These are phyloP conservation scores for Nesometra sesokonis DNA, from an alignment of 35 echinoderm and acorn worm genomes.

Conservation along the genomic window DNA sequence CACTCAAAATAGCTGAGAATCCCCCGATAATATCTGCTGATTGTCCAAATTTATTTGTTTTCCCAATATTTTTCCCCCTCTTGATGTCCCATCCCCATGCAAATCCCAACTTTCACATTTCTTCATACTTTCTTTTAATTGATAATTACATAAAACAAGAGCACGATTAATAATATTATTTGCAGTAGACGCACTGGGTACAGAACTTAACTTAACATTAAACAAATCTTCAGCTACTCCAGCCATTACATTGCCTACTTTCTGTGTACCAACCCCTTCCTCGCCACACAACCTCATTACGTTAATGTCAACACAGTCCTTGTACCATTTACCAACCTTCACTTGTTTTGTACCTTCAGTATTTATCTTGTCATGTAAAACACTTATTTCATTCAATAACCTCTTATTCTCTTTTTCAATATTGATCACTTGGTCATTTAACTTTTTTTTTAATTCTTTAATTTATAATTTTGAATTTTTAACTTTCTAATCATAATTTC, in stretches of 20 bases:
- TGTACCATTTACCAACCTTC: not conserved
- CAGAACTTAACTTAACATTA: not conserved
- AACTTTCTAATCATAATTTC: too few relatives aligned
- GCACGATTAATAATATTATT: not conserved
- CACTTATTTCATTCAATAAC: too few relatives aligned
- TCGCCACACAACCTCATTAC: not conserved
- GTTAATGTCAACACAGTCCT: not conserved
- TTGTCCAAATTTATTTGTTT: slow-evolving; percentile 22
- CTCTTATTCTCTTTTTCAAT: too few relatives aligned
- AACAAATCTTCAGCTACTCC: not conserved
- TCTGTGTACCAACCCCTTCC: not conserved
- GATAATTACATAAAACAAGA: not conserved
- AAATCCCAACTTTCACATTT: slow-evolving; percentile 2
- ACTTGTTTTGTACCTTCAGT: too few relatives aligned
- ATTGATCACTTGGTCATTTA: too few relatives aligned
- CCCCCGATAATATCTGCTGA: slow-evolving; percentile 17
- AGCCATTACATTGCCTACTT: not conserved
- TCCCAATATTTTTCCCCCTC: slow-evolving; percentile 32
- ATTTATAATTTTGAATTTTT: too few relatives aligned
- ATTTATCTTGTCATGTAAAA: too few relatives aligned
- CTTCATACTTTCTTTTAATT: not conserved
- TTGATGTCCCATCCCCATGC: slow-evolving; percentile 37
- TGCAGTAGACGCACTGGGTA: not conserved
- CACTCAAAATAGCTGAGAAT: slow-evolving; percentile 3
- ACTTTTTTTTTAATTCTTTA: too few relatives aligned